phyloP scores from a whole-genome alignment of 23 tunicate genomes.

The Styela plicata region DNA sequence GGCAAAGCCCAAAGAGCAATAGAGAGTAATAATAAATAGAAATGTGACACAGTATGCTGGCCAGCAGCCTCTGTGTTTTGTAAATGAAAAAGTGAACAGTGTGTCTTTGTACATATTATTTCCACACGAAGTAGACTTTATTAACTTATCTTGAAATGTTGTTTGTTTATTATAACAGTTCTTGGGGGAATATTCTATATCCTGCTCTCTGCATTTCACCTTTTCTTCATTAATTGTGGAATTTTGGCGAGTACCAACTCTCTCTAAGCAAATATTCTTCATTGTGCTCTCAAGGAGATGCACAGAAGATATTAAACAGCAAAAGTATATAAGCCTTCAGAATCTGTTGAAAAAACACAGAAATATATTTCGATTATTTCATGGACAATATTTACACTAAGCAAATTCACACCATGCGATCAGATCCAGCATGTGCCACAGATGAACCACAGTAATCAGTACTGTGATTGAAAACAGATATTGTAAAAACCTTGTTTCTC shows the following conservation, averaged over 20 bases:
- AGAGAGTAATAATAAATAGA: background rate
- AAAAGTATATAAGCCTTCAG: too few relatives aligned
- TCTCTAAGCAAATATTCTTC: background rate
- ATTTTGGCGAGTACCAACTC: background rate
- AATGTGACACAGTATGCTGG: background rate
- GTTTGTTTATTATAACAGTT: background rate
- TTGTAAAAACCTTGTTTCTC: too few relatives aligned
- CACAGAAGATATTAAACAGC: too few relatives aligned
- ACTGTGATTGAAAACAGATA: too few relatives aligned
- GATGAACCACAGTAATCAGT: too few relatives aligned
- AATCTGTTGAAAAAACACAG: too few relatives aligned
- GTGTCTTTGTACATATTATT: background rate
- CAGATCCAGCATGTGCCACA: too few relatives aligned
- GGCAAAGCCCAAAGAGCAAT: background rate
- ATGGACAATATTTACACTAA: too few relatives aligned
- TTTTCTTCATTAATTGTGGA: background rate
- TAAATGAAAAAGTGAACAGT: background rate
- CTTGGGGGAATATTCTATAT: background rate
- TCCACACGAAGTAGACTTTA: background rate
- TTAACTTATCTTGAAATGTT: too few relatives aligned
- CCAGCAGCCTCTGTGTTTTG: background rate
- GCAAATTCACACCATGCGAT: too few relatives aligned
- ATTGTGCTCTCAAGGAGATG: background rate
- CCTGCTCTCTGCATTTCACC: background rate
- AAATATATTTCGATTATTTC: too few relatives aligned